Conservation (phyloP, 2,113 vertebrate genomes). For the Eudyptes chrysolophus region DNA sequence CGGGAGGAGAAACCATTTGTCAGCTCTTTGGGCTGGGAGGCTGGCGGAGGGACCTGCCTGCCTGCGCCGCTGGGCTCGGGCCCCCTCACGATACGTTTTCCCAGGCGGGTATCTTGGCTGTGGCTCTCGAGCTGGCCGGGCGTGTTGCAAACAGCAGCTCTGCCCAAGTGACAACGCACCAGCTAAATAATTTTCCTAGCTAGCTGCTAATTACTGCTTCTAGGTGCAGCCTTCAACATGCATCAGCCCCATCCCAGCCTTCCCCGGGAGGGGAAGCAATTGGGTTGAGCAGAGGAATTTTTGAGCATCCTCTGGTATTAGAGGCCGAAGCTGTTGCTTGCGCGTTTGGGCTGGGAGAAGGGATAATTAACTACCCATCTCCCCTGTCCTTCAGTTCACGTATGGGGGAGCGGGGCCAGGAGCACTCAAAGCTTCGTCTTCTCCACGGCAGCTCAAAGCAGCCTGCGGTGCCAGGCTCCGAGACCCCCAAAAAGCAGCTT, state of each 20-base stretch:
- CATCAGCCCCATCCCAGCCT: neutral
- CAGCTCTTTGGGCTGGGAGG: neutral
- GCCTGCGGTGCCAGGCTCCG: rapidly evolving
- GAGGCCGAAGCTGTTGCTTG: neutral
- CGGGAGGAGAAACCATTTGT: neutral
- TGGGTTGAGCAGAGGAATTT: neutral
- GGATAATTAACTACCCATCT: neutral
- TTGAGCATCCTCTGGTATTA: neutral
- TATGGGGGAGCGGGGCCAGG: rapidly evolving
- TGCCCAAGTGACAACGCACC: neutral
- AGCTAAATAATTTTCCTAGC: neutral
- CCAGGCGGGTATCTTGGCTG: neutral
- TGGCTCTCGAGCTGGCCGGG: neutral
- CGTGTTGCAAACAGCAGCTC: neutral
- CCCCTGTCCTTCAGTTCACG: neutral
- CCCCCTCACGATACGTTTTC: rapidly evolving
- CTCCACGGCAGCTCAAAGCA: neutral
- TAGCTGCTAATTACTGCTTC: neutral
- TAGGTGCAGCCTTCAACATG: neutral
- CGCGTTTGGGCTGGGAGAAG: neutral
- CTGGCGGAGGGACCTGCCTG: neutral
- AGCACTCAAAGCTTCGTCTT: neutral
- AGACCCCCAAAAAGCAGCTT: neutral
- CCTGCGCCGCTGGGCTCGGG: neutral
- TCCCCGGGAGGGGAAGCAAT: neutral